Percentiles rank a stretch among this genome's conserved stretches.
Evolutionary conservation across 2,113 vertebrate species (phyloP).

Genomic region (Vulpes vulpes): DNA sequence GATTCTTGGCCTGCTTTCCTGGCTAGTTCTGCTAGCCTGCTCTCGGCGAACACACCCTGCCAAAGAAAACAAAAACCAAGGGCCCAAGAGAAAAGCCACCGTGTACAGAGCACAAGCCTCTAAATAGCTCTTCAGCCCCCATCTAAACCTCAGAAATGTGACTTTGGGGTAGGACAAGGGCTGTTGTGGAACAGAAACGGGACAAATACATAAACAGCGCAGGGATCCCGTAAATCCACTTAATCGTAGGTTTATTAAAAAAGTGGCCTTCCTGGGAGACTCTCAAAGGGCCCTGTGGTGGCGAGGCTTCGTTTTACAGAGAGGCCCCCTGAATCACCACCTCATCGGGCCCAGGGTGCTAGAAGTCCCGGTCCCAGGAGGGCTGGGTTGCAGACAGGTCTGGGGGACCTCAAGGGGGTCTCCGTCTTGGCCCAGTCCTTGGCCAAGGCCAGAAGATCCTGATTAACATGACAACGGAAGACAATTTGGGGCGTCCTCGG

Average conservation of each 20-base stretch:
- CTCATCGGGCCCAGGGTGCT: background rate
- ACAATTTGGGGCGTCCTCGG: background rate
- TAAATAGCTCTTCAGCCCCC: background rate
- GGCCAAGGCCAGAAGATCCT: slow-evolving; percentile 9
- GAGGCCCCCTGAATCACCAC: background rate
- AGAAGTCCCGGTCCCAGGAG: background rate
- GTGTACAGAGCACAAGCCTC: slow-evolving; percentile 7
- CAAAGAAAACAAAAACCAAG: background rate
- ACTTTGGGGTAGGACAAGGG: slow-evolving; percentile 42
- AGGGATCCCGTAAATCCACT: background rate
- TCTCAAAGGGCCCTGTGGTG: background rate
- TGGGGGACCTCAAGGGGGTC: rapidly evolving
- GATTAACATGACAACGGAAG: slow-evolving; percentile 66
- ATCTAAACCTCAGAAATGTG: slow-evolving; percentile 59
- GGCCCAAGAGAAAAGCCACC: slow-evolving; percentile 40
- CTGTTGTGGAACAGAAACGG: background rate
- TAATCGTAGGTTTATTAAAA: background rate
- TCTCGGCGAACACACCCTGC: background rate
- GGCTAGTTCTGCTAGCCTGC: background rate
- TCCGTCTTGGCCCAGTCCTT: slow-evolving; percentile 26
- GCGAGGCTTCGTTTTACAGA: background rate
- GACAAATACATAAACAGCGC: background rate
- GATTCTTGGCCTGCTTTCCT: background rate
- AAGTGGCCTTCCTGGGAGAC: background rate
- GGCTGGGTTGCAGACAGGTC: background rate